These are phyloP conservation scores for Chauna torquata DNA, from an alignment of 2,113 vertebrate genomes.

Conservation along the genomic window DNA sequence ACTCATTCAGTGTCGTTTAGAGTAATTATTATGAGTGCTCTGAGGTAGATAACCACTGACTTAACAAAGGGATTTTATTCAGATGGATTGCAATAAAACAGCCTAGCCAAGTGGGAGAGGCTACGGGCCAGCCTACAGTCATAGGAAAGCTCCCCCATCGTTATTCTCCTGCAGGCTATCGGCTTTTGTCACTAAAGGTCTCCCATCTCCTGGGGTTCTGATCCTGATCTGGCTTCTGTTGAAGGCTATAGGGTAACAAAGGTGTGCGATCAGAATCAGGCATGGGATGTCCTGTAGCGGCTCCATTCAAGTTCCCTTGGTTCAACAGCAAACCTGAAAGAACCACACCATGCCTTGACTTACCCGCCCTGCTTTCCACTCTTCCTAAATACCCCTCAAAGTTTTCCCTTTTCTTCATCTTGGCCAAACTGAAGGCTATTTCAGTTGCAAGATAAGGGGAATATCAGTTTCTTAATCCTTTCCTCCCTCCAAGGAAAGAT, in stretches of 20 bases:
- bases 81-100: constrained; percentile 11
- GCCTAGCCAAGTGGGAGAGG: constrained; percentile 28
- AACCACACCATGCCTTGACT: not conserved
- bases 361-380: not conserved
- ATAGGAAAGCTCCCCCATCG: not conserved
- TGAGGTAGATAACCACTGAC: not conserved
- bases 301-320: not conserved
- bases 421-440: not conserved
- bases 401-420: not conserved
- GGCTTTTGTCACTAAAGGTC: constrained; percentile 6
- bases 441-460: not conserved
- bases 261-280: not conserved
- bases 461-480: constrained; percentile 42
- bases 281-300: not conserved
- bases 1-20: not conserved
- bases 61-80: constrained; percentile 45
- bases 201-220: not conserved
- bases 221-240: constrained; percentile 39
- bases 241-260: not conserved
- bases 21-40: constrained; percentile 7
- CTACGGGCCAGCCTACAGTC: not conserved
- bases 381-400: not conserved
- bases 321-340: not conserved
- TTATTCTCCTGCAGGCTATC: constrained; percentile 11
- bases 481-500: constrained; percentile 61